phyloP scores from a whole-genome alignment of 2,113 vertebrate genomes.

The Ibidorhyncha struthersii region DNA sequence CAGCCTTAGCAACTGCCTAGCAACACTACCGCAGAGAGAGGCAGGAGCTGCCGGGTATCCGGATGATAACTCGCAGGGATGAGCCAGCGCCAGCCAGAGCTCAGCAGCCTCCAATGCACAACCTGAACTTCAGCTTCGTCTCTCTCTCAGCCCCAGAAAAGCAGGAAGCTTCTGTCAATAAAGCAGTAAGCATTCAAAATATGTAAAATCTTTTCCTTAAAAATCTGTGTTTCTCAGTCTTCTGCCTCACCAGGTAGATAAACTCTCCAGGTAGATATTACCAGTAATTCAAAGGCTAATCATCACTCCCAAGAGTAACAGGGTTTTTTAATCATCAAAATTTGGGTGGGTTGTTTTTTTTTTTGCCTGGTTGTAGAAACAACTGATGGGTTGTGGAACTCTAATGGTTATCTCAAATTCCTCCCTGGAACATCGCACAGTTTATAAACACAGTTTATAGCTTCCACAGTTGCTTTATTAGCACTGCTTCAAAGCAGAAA shows the following conservation, averaged over 20 bases:
- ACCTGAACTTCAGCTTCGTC: neutral
- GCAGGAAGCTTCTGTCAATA: neutral
- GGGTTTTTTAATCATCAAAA: neutral
- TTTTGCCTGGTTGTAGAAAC: neutral
- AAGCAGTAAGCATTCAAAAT: neutral
- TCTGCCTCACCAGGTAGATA: neutral
- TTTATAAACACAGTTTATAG: neutral
- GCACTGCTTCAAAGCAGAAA: neutral
- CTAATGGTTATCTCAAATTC: neutral
- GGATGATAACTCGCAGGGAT: neutral
- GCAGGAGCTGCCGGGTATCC: neutral
- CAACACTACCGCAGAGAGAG: neutral
- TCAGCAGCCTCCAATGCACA: neutral
- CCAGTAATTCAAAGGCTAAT: neutral
- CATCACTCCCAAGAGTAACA: neutral
- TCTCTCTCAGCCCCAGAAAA: neutral
- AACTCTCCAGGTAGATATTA: neutral
- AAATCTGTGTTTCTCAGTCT: neutral
- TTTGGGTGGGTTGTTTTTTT: neutral
- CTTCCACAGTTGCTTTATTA: neutral
- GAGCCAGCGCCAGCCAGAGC: neutral
- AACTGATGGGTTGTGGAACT: neutral
- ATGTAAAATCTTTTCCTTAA: neutral
- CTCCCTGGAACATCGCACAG: neutral
- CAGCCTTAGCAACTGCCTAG: slow-evolving; percentile 52